Evolutionary conservation across 2,888 invertebrate species (phyloP).

Genomic region (Clitarchus hookeri): DNA sequence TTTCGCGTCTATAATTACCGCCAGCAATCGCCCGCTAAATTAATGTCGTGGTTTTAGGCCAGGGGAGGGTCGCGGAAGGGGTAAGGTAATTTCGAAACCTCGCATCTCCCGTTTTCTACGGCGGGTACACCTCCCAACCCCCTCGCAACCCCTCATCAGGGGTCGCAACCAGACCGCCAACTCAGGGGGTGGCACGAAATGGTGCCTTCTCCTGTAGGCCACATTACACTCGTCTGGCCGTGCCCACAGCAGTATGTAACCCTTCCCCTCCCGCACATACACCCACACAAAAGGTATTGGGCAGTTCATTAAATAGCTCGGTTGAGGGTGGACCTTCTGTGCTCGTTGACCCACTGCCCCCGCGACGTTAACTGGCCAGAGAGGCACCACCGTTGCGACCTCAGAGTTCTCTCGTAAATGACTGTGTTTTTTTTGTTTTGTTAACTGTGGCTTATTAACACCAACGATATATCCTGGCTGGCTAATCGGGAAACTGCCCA

Average conservation of each 20-base stretch:
- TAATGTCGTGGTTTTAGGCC: conserved; percentile 22
- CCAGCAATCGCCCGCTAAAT: conserved; percentile 23
- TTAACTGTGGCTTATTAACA: no score
- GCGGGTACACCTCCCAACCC: not conserved
- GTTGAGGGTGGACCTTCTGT: no score
- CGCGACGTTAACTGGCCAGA: no score
- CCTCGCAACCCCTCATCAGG: not conserved
- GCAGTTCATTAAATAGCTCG: not conserved
- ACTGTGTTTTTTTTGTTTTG: no score
- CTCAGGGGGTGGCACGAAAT: no score
- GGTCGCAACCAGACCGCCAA: not conserved
- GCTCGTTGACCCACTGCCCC: no score
- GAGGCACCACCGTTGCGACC: no score
- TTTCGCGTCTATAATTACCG: conserved; percentile 18
- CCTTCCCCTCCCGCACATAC: not conserved
- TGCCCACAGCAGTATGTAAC: not conserved
- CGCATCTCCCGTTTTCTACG: not conserved
- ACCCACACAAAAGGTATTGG: not conserved
- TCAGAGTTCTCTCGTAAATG: no score
- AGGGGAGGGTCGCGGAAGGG: not conserved
- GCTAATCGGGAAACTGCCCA: no score
- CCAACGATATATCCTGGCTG: no score
- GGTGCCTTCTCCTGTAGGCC: no score
- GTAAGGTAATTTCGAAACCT: not conserved
- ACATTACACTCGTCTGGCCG: not conserved